phyloP scores from a whole-genome alignment of 2,888 invertebrate genomes.

The Agrochola lota region DNA sequence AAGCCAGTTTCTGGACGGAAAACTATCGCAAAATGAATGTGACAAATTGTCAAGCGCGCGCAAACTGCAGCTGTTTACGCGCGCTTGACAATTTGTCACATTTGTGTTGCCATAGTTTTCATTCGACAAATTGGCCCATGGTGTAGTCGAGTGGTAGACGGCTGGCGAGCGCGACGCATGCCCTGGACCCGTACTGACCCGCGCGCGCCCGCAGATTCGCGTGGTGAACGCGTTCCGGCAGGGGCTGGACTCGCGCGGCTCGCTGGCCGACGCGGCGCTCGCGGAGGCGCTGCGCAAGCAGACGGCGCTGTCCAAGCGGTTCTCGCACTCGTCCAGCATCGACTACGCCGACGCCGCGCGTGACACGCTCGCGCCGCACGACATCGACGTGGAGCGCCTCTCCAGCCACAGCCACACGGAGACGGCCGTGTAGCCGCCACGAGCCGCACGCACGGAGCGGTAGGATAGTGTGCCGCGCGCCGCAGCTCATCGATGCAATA shows the following conservation, averaged over 20 bases:
- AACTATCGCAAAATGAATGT: background rate
- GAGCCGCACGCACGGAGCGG: constrained; percentile 58
- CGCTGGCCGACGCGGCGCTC: constrained; percentile 97
- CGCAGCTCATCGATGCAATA: constrained; percentile 73
- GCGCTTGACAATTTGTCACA: background rate
- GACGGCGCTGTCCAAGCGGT: constrained; percentile 97
- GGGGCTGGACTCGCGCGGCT: constrained; percentile 99
- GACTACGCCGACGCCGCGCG: constrained; percentile 92
- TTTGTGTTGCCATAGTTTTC: background rate
- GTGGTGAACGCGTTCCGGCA: constrained; percentile 99
- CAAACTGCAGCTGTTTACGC: background rate
- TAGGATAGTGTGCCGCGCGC: constrained; percentile 61
- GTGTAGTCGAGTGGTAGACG: constrained; percentile 35
- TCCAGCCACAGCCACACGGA: constrained; percentile 98
- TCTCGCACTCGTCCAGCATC: constrained; percentile 96
- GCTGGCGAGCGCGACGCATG: constrained; percentile 15
- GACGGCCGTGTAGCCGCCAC: constrained; percentile 94
- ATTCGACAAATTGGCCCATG: background rate
- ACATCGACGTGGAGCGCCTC: constrained; percentile 97
- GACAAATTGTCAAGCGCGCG: background rate
- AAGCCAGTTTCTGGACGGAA: background rate
- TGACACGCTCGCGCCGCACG: constrained; percentile 96
- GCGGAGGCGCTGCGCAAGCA: constrained; percentile 98
- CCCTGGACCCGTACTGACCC: constrained; percentile 34
- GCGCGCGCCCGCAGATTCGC: constrained; percentile 96